Evolutionary conservation across 2,888 invertebrate genomes (phyloP).

Genomic region (Scaptomyza caliginosa): DNA sequence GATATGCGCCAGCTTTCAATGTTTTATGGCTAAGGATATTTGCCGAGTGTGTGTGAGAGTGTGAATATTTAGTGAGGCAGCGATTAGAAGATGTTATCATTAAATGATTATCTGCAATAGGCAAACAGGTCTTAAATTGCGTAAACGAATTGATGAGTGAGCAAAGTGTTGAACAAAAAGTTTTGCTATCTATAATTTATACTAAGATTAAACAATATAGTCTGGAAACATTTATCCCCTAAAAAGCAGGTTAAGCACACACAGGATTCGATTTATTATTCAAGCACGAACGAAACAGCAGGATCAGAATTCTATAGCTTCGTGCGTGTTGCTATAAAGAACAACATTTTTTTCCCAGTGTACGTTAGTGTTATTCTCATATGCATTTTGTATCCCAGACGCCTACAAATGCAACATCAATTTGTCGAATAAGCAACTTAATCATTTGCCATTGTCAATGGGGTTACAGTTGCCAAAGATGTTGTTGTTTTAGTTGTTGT

Average conservation of each 20-base stretch:
- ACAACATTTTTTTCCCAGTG: not conserved
- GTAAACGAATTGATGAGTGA: too few relatives aligned
- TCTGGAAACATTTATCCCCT: too few relatives aligned
- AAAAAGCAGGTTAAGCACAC: not conserved
- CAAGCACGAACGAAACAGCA: not conserved
- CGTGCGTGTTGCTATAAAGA: not conserved
- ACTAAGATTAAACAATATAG: too few relatives aligned
- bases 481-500: constrained; percentile 13
- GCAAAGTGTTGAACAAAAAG: too few relatives aligned
- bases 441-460: constrained; percentile 72
- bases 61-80: not conserved
- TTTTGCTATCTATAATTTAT: too few relatives aligned
- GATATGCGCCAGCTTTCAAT: constrained; percentile 3
- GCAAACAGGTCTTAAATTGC: not conserved
- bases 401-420: constrained; percentile 62
- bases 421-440: constrained; percentile 80
- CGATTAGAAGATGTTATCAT: constrained; percentile 2
- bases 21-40: constrained; percentile 20
- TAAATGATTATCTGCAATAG: not conserved
- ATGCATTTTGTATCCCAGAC: constrained; percentile 3
- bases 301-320: not conserved
- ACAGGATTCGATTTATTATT: not conserved
- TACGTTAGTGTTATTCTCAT: not conserved
- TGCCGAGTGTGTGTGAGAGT: not conserved
- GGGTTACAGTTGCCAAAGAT: constrained; percentile 23